A percentile compares a stretch with the other conserved stretches of the same genome.
These are phyloP conservation scores for Hypsibius dujardini DNA, from an alignment of 1,140 invertebrate species.

Conservation along the genomic window DNA sequence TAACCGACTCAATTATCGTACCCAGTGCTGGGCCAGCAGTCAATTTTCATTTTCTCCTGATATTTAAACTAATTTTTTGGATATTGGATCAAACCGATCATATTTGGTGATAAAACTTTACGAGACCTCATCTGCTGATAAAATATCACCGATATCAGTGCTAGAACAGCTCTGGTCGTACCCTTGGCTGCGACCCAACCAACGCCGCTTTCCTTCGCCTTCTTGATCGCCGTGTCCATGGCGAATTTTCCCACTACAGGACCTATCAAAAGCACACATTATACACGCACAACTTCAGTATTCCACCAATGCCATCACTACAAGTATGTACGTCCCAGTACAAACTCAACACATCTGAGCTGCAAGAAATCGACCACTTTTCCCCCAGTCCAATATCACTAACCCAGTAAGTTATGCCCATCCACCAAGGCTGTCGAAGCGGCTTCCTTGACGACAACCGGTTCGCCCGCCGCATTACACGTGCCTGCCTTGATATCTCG, in stretches of 20 bases:
- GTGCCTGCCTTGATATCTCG: slow-evolving; percentile 36
- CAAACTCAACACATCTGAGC: too few relatives aligned
- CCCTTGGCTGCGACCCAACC: slow-evolving; percentile 66
- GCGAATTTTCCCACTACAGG: slow-evolving; percentile 72
- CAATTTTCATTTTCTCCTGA: too few relatives aligned
- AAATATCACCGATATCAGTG: background rate
- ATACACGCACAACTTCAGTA: too few relatives aligned
- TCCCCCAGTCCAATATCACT: too few relatives aligned
- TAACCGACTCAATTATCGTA: too few relatives aligned
- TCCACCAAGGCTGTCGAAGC: slow-evolving; percentile 62
- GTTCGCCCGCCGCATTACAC: slow-evolving; percentile 38
- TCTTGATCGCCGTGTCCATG: slow-evolving; percentile 70
- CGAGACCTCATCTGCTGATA: background rate
- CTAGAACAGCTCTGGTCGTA: slow-evolving; percentile 25
- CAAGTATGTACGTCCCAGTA: too few relatives aligned
- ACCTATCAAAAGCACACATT: slow-evolving; percentile 28
- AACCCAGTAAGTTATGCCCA: slow-evolving; percentile 62
- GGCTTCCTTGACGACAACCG: slow-evolving; percentile 50
- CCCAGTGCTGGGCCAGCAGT: too few relatives aligned
- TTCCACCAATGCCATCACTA: too few relatives aligned
- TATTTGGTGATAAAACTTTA: slow-evolving; percentile 26
- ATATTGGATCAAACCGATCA: too few relatives aligned
- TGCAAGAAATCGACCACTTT: too few relatives aligned
- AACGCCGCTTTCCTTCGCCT: slow-evolving; percentile 60
- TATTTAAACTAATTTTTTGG: too few relatives aligned